phyloP scores from a whole-genome alignment of 1,140 invertebrate genomes.

The Ceratina australensis region DNA sequence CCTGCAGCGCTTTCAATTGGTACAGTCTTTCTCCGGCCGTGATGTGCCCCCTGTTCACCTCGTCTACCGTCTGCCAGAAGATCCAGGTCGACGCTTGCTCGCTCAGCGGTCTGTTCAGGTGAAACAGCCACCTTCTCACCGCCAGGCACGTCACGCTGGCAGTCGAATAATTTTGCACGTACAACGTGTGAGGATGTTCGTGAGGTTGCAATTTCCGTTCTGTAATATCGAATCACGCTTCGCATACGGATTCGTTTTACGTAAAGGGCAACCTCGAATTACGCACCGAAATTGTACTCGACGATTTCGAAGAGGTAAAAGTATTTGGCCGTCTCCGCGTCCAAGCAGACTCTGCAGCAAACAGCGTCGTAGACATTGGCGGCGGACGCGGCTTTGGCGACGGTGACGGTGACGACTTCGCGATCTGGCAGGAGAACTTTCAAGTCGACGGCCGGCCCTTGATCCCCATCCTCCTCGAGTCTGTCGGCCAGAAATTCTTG shows the following conservation, averaged over 20 bases:
- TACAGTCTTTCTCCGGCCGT: conserved; percentile 93
- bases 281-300: conserved; percentile 95
- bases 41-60: conserved; percentile 96
- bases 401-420: conserved; percentile 93
- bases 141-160: conserved; percentile 97
- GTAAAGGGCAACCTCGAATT: neutral
- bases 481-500: conserved; percentile 98
- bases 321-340: conserved; percentile 90
- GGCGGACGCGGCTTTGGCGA: conserved; percentile 94
- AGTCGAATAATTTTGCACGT: conserved; percentile 99
- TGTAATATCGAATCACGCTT: conserved; percentile 67
- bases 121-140: conserved; percentile 97
- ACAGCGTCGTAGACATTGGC: conserved; percentile 95
- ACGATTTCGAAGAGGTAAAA: conserved; percentile 99
- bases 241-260: no score
- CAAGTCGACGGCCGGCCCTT: conserved; percentile 93
- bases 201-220: conserved; percentile 95
- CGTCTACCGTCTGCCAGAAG: conserved; percentile 94
- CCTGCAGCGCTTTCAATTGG: conserved; percentile 96
- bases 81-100: conserved; percentile 87
- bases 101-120: conserved; percentile 80
- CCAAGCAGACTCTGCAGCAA: conserved; percentile 91
- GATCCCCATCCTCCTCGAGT: conserved; percentile 88
- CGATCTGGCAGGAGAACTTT: conserved; percentile 90
- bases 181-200: conserved; percentile 98